Evolutionary conservation across 2,797 vertebrate species (phyloP).

Genomic region (Discoglossus pictus): DNA sequence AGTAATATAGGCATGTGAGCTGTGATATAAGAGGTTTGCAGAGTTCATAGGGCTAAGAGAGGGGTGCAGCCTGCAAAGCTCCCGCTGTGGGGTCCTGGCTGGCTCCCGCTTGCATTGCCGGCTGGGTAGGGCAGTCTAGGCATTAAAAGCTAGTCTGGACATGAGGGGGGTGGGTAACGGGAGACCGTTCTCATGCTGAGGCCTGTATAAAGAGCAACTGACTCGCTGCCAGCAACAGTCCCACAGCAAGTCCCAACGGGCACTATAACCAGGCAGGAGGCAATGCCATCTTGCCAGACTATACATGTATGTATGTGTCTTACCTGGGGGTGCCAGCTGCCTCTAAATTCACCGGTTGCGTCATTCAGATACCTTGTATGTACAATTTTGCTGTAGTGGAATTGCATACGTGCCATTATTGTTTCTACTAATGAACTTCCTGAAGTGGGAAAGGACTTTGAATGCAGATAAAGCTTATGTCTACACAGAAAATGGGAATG

Average conservation of each 20-base stretch:
- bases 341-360: not conserved
- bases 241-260: constrained; percentile 35
- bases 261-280: not conserved
- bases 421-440: too few relatives aligned
- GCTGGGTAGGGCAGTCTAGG: not conserved
- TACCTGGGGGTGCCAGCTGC: not conserved
- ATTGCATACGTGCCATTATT: too few relatives aligned
- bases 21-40: too few relatives aligned
- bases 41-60: too few relatives aligned
- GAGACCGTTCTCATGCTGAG: constrained; percentile 33
- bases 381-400: too few relatives aligned
- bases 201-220: constrained; percentile 19
- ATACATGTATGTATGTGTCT: not conserved
- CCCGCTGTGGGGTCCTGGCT: not conserved
- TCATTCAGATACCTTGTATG: too few relatives aligned
- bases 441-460: constrained; percentile 2
- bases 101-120: not conserved
- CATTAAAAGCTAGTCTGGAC: constrained; percentile 8
- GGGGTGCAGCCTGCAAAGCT: too few relatives aligned
- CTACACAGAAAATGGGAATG: too few relatives aligned
- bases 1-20: too few relatives aligned
- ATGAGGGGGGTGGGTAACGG: not conserved
- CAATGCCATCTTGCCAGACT: not conserved
- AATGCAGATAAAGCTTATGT: not conserved
- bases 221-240: constrained; percentile 26